Percentiles rank a stretch among this genome's conserved stretches.
phyloP scores from a whole-genome alignment of 2,113 vertebrate genomes.

The Ameiurus melas region DNA sequence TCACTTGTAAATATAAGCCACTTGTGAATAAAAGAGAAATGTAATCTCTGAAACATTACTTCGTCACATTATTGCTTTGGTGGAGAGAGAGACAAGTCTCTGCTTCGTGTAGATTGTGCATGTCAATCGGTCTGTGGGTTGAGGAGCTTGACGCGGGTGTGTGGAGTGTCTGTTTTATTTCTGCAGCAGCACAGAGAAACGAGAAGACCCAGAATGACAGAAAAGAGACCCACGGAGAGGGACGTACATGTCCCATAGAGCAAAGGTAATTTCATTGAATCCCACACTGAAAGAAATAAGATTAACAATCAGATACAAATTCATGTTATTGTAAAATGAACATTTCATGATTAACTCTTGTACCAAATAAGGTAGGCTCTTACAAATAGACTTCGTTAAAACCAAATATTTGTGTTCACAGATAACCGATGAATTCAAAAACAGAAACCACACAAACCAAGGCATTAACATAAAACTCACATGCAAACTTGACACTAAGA shows the following conservation, averaged over 20 bases:
- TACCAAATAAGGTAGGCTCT: neutral
- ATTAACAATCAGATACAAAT: neutral
- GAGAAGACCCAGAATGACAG: conserved; percentile 89
- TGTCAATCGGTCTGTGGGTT: conserved; percentile 93
- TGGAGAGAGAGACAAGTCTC: neutral
- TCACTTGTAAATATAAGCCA: no score
- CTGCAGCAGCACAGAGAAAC: conserved; percentile 89
- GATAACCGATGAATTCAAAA: neutral
- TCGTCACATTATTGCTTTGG: neutral
- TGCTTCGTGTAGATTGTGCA: conserved; percentile 34
- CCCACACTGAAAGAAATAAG: conserved; percentile 79
- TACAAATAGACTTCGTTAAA: neutral
- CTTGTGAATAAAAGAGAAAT: neutral
- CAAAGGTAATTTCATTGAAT: conserved; percentile 89
- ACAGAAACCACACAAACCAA: neutral
- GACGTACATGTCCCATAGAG: conserved; percentile 85
- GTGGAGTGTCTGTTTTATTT: conserved; percentile 79
- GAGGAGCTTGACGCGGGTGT: conserved; percentile 84
- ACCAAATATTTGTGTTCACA: conserved; percentile 17
- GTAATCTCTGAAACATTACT: neutral
- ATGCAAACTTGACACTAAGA: conserved; percentile 85
- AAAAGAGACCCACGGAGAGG: conserved; percentile 82
- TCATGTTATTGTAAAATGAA: no score
- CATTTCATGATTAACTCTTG: neutral
- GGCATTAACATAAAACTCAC: conserved; percentile 68